These are phyloP conservation scores for Sclerodermus sp. DNA, from an alignment of 2,888 invertebrate species.

Conservation along the genomic window DNA sequence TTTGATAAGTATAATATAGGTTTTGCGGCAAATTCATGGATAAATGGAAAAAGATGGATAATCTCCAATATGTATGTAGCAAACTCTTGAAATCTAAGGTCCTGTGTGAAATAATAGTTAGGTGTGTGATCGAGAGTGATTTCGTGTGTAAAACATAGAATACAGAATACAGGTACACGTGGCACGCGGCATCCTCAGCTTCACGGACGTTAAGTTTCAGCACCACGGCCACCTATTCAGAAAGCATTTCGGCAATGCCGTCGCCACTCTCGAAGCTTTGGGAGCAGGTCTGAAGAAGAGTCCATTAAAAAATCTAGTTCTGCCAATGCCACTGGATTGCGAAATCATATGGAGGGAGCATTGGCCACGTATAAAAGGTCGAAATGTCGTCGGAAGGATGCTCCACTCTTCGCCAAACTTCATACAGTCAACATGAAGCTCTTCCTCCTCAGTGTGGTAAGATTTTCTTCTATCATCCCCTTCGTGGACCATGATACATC, in stretches of 20 bases:
- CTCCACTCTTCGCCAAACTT: constrained; percentile 40
- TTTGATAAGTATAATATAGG: too few relatives aligned
- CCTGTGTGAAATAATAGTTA: too few relatives aligned
- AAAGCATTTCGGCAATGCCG: constrained; percentile 3
- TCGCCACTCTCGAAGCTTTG: constrained; percentile 2
- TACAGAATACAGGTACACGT: too few relatives aligned
- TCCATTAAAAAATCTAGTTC: constrained; percentile 54
- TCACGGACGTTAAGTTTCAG: not conserved
- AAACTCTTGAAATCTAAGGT: too few relatives aligned
- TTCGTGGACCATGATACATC: too few relatives aligned
- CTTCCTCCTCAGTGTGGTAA: constrained; percentile 50
- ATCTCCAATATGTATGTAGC: too few relatives aligned
- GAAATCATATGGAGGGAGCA: constrained; percentile 45
- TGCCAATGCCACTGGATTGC: constrained; percentile 52
- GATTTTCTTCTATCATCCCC: constrained; percentile 14
- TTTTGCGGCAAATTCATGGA: too few relatives aligned
- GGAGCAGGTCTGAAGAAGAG: constrained; percentile 17
- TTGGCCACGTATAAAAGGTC: constrained; percentile 52
- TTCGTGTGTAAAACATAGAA: too few relatives aligned
- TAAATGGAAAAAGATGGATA: too few relatives aligned
- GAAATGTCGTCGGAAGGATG: constrained; percentile 39
- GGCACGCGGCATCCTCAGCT: too few relatives aligned
- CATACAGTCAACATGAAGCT: constrained; percentile 50
- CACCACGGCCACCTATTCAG: constrained; percentile 10
- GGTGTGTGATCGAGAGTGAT: too few relatives aligned